phyloP scores from a whole-genome alignment of 1,140 invertebrate genomes.

The Berghia stephanieae region DNA sequence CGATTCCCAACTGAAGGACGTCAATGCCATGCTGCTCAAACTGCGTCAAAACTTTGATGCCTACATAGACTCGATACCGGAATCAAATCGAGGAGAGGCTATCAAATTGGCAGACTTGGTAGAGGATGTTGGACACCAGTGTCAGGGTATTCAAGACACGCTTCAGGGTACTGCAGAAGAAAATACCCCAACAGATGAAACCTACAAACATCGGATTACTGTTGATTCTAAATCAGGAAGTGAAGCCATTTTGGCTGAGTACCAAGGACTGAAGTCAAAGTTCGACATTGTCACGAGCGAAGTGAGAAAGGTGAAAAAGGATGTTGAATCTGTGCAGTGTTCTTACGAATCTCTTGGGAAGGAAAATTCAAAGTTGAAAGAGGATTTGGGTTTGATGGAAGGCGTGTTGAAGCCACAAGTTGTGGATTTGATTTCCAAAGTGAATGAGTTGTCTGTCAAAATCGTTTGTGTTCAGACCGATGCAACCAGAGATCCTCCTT shows the following conservation, averaged over 20 bases:
- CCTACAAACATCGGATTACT: constrained; percentile 37
- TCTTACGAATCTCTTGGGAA: constrained; percentile 45
- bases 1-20: constrained; percentile 51
- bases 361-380: constrained; percentile 42
- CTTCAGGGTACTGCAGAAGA: constrained; percentile 39
- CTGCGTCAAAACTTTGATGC: constrained; percentile 44
- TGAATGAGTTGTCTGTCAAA: constrained; percentile 48
- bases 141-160: constrained; percentile 47
- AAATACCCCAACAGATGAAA: background rate
- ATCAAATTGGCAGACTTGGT: constrained; percentile 42
- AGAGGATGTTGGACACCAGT: constrained; percentile 48
- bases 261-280: constrained; percentile 45
- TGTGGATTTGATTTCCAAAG: constrained; percentile 30
- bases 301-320: constrained; percentile 47
- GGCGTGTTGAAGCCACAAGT: constrained; percentile 42
- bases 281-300: constrained; percentile 48
- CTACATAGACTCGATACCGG: constrained; percentile 39
- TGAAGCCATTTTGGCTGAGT: constrained; percentile 50
- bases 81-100: constrained; percentile 37
- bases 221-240: constrained; percentile 34
- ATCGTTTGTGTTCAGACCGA: constrained; percentile 35
- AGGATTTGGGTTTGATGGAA: constrained; percentile 42
- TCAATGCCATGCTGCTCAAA: constrained; percentile 43
- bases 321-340: constrained; percentile 39
- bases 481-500: background rate